Evolutionary conservation across 2,797 vertebrate species (phyloP), one percentile per base, ranked within the genome.

Genomic region (Monodelphis domestica): DNA sequence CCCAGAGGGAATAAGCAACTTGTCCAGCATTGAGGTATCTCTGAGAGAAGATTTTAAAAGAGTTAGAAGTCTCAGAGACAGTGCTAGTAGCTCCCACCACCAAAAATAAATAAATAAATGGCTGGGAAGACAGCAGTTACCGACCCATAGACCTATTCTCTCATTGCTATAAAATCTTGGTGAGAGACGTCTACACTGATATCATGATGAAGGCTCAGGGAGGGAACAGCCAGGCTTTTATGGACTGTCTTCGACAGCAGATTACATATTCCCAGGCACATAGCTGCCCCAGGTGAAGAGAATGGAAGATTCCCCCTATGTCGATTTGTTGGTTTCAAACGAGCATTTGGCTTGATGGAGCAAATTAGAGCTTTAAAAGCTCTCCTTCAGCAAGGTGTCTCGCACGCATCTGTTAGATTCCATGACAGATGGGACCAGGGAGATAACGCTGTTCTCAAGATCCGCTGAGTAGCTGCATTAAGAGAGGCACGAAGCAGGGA

Each of bases 361-460:
- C 70, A 84, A 84, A 84, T 84, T 84, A 84, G 9, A 84, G 21
- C 38, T 70, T 84, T 84, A 84, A 84, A 84, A 50, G 70, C 70
- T 84, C 70, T 84, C 70, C 70, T 84, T 84, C 70, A 84, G 70
- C 70, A 84, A 84, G 70, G 70, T 84, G 38, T 84, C 70, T 84
- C 21, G 7, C 21, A 84, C 3, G 21, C 70, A 84, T 84, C 70
- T 84, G 70, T 84, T 84, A 50, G 70, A 84, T 50, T 84, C 38
- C 70, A 26, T 84, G 70, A 84, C 70, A 84, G 38, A 50, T 84
- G 70, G 70, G 38, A 50, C 70, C 38, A 84, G 38, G 50, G 38
- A 78, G 70, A 84, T 50, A 84, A 84, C 7, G 2, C 24, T 11
- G 9, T 84, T 84, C 38, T 50, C 70, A 84, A 84, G 38, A 84